Evolutionary conservation across 2,888 invertebrate genomes (phyloP), one percentile per base, ranked within the genome.

Genomic region (Ectobius pallidus): DNA sequence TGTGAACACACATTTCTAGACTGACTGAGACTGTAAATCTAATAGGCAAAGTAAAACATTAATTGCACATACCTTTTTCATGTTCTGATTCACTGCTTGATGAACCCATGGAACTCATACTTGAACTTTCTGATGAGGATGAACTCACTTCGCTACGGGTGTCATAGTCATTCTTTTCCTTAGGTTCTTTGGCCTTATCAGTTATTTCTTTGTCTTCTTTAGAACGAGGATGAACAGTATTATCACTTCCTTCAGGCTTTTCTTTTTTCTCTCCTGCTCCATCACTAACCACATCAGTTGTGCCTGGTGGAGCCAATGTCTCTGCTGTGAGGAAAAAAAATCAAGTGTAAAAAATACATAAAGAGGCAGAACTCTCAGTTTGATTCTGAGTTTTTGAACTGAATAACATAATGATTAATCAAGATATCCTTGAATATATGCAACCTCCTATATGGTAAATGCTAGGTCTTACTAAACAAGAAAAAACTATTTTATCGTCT

Each of bases 111-210:
- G 52, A 32, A 39, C 69, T 69, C 52, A 71, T 69, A 27, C 69
- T 71, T 3, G 79, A 73, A 39, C 73, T 90, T 73, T 86, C 86
- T 6, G 92, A 91, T 77, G 91, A 90, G 65, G 91, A 91, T 76
- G 93, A 94, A 65, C 94, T 93, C 32, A 95, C 94, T 85, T 96
- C 96, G 83, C 95, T 96, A 9, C 93, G 87, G 2, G 93, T 94
- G 82, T 95, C 94, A 80, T 93, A 94, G 78, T 78, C 78, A 27
- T 42, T 20, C 14, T 44, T 27, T 79, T 71, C 71, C n/a, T 55
- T 69, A 9, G 25, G 18, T n/a, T 74, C 67, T 63, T 72, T 65
- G 20, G 58, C 18, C 14, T 69, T 70, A 55, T 74, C 74, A 22
- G 65, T 55, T 44, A 63, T 72, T 14, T 32, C 65, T 11, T 72